Base-by-base conservation (phyloP, 2,113 vertebrate species). In the Cyanoramphus novaezelandiae region DNA sequence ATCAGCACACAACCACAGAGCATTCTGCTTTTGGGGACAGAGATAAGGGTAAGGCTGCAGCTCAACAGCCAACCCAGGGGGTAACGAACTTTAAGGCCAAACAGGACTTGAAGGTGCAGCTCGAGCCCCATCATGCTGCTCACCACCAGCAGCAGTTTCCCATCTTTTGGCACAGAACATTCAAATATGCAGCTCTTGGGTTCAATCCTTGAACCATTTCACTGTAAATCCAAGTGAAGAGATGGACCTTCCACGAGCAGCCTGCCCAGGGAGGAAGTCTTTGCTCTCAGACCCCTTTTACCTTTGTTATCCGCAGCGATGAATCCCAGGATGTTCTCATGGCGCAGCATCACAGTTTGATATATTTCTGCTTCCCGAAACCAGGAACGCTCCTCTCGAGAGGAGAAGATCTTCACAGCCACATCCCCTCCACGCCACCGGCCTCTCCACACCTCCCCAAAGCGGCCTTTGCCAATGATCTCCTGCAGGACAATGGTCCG, bases 271-370 rank as follows among this genome's bases (percentile, higher is more conserved):
- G 17, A 35, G 4, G 44, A 50, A 10, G 11, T 3, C 62, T 27
- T 55, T 29, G 44, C 46, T 28, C 53, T 7, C 50, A 1, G 68
- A 27, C 23, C 37, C 0, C 7, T 6, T 7, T 92, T 88, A 99
- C 99, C 99, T 98, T 99, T 99, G 96, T 99, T 99, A 94, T 99
- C 99, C 0, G 99, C 99, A 17, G 99, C 99, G 2, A 99, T 99
- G 78, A 99, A 99, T 1, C 99, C 99, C 7, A 99, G 97, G 95
- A 99, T 99, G 98, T 99, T 99, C 85, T 99, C 99, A 4, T 99
- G 99, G 2, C 99, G 98, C 88, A 99, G 97, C 99, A 99, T 99
- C 63, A 99, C 99, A 0, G 99, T 99, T 74, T 99, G 99, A 64
- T 99, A 99, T 53, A 99, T 99, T 92, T 99, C 99, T 0, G 99